Evolutionary conservation across 2,113 vertebrate species (phyloP), one percentile per base, ranked within the genome.

Genomic region (Leucosticte australis): DNA sequence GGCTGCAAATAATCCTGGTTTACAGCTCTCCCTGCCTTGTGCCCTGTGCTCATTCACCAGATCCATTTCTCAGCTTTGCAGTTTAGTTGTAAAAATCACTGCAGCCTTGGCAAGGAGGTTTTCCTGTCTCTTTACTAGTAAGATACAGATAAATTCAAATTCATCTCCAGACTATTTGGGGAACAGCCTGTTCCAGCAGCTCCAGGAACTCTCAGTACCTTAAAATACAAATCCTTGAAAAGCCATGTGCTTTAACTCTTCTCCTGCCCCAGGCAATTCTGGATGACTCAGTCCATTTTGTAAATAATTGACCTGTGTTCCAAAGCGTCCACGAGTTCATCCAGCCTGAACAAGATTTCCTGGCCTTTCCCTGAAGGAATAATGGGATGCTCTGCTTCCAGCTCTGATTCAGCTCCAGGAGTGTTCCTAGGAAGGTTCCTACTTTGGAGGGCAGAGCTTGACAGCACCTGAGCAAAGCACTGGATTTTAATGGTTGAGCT

Each of bases 381-480:
- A 13, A 8, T n/a, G 41, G 52, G 41, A 18, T 90, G 35, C 39
- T 94, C 24, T 37, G 52, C 81, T 57, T 6, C 67, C 6, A 11
- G 5, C 80, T 49, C 39, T 92, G 27, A 68, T 35, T 80, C 87
- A 95, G 23, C 85, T 95, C 97, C 97, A 94, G 83, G 57, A 18
- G 53, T 7, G 33, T 20, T 28, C 22, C 82, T 46, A 47, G 20
- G 42, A 18, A 52, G 44, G 70, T 30, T 83, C 46, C 64, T 67
- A 0, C 31, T 64, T 19, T 0, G 7, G 57, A 83, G 84, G 65
- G 62, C 87, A 78, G 15, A 6, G 9, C 47, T 65, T 52, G 88
- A 53, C 46, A 50, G 39, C 11, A 31, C n/a, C 16, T 81, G 79
- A 46, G 26, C 78, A 69, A 49, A 91, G 62, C 77, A 26, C 35